phyloP scores from a whole-genome alignment of 2,888 invertebrate species.

The Melanostoma mellinum region DNA sequence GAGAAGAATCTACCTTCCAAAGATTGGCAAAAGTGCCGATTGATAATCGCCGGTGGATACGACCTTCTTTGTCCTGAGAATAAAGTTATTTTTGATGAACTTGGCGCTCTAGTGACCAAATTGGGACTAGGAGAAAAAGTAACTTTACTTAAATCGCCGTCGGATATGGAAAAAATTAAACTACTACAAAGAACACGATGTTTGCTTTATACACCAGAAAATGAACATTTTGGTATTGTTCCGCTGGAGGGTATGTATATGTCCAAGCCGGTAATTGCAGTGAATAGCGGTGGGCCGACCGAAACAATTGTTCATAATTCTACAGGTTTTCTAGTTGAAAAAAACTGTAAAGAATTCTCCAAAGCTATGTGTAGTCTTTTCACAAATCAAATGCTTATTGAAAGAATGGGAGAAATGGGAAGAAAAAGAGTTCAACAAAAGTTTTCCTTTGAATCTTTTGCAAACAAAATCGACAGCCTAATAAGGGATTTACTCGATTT shows the following conservation, averaged over 20 bases:
- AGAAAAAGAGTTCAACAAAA: slow-evolving; percentile 88
- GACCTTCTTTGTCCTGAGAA: slow-evolving; percentile 95
- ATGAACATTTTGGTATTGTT: slow-evolving; percentile 99
- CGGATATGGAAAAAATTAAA: slow-evolving; percentile 91
- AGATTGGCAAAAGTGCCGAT: slow-evolving; percentile 87
- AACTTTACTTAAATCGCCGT: slow-evolving; percentile 93
- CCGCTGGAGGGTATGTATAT: slow-evolving; percentile 99
- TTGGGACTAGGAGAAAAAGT: slow-evolving; percentile 88
- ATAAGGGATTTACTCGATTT: slow-evolving; percentile 72
- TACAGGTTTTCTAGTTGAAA: slow-evolving; percentile 91
- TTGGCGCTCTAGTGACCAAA: slow-evolving; percentile 86
- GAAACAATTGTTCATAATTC: slow-evolving; percentile 92
- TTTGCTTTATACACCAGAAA: slow-evolving; percentile 96
- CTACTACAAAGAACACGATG: slow-evolving; percentile 90
- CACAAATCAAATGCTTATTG: slow-evolving; percentile 84
- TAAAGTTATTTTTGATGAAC: slow-evolving; percentile 90
- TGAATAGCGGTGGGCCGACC: slow-evolving; percentile 96
- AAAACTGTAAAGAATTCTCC: slow-evolving; percentile 88
- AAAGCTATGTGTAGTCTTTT: slow-evolving; percentile 89
- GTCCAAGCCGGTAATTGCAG: slow-evolving; percentile 95
- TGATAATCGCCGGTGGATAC: slow-evolving; percentile 98
- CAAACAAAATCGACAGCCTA: slow-evolving; percentile 85
- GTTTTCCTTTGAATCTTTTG: slow-evolving; percentile 93
- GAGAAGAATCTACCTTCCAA: slow-evolving; percentile 83
- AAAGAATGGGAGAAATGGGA: slow-evolving; percentile 90